Evolutionary conservation across 2,797 vertebrate genomes (phyloP), one percentile per base, ranked within the genome.

Genomic region (Artibeus jamaicensis): DNA sequence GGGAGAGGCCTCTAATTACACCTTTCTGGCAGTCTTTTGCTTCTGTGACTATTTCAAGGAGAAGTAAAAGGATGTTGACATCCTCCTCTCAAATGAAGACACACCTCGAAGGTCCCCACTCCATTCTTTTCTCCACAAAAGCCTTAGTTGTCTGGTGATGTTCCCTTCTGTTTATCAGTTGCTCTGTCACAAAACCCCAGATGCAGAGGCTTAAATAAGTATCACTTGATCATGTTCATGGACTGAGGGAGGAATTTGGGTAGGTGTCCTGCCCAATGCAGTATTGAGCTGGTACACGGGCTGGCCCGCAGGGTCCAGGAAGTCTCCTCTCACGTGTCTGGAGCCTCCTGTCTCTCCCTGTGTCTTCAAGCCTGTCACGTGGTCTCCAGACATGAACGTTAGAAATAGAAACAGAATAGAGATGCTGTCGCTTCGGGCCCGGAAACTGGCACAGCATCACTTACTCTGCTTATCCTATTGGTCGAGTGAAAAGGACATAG

Each of bases 1-100:
- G 29, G 68, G 92, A 91, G 83, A 50, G 57, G 34, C 29, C n/a
- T 86, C 74, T 96, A 95, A 96, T 93, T 86, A 81, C 34, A 77
- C 42, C 65, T 94, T 97, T 84, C 90, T 21, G 39, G 37, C 2
- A 26, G 26, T 24, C 82, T 42, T 86, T 79, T 50, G 65, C 57
- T 37, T 96, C 92, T 46, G 53, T 89, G 83, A 94, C 95, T 95
- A 10, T 93, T 96, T 95, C 79, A 55, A 59, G 92, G 86, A 92
- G 87, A 57, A 90, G 62, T 2, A 26, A 71, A 67, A 68, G 5
- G 16, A 16, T 46, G 81, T 24, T 89, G 55, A 89, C 16, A 6
- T 65, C 37, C 67, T 77, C 57, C 42, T 70, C n/a, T 92, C 74
- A 71, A 34, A 85, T 74, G 48, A 92, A 93, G 55, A 78, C 46